Evolutionary conservation across 2,888 invertebrate genomes (phyloP), one percentile per base, ranked within the genome.

Genomic region (Tetranychus truncatus): DNA sequence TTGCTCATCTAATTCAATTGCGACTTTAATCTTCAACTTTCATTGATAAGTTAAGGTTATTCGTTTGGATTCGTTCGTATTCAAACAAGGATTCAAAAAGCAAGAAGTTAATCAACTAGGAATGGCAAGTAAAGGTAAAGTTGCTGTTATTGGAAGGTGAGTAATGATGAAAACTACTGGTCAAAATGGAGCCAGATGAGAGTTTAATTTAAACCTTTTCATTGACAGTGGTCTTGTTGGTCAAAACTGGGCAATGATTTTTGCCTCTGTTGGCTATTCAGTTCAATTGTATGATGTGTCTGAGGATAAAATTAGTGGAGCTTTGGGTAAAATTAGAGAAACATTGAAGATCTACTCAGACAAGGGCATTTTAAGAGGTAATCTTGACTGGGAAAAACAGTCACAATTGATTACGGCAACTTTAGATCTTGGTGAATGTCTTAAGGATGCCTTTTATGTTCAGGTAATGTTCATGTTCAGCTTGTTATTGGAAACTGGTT

Each of bases 181-280:
- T 34, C 1, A 34, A 4, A 34, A 34, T 34, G 34, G 34, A 34
- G 4, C 34, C 34, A 4, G 4, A 34, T 34, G 34, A 34, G 34
- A 34, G 4, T 34, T 34, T 34, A 34, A 34, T 34, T 34, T 34
- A 3, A 3, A 5, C 34, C 34, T 72, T 21, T 75, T 75, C 74
- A 5, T 34, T 5, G 0, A 34, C 34, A 96, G 95, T 82, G 97
- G 97, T 3, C 85, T 96, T 74, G 95, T 97, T 80, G 97, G 96
- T 3, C 88, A 92, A 75, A 95, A 95, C 80, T 97, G 95, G 94
- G 91, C 95, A 0, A 95, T 96, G 94, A 85, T 96, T 65, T 97
- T 95, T 83, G 94, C 94, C 0, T 88, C 91, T 9, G 91, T 89
- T 6, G 95, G 95, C 11, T 95, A 95, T 83, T 86, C 89, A 81